Base-by-base conservation (phyloP, 2,797 vertebrate species). In the Pantherophis alleghaniensis region DNA sequence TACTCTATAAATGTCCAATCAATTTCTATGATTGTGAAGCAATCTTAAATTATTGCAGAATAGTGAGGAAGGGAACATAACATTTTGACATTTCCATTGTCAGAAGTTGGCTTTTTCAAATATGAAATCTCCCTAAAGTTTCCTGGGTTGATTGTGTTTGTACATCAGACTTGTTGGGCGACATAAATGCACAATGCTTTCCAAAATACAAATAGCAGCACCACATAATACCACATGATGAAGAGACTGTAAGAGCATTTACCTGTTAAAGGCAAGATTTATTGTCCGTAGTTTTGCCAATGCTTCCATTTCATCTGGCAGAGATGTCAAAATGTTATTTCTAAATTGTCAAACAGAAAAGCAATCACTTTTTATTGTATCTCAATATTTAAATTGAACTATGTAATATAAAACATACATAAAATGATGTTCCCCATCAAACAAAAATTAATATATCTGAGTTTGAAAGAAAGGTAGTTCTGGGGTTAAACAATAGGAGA, bases 181-280 rank as follows among this genome's bases (percentile, higher is more conserved):
- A 92, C 59, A 55, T 57, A 66, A 87, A 87, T 16, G 12, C 26
- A 83, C 11, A 83, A 89, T 59, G 26, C 3, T 28, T 28, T 63
- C 57, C 42, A 42, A 37, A 42, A 66, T 28, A 24, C 53, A 86
- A 90, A 59, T 18, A 61, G 10, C 14, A 88, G 14, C 53, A 3
- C 28, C 26, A 10, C 2, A 12, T 53, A 51, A 87, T 26, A 59
- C 1, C 10, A 53, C 26, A 53, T 88, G 24, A 26, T 20, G 14
- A 92, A 66, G 74, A 91, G 12, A 47, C 6, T 11, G 0, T 24
- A 4, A 2, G 26, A 16, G 7, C 57, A 94, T 95, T 97, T 96
- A 99, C 99, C 98, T 98, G 97, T 99, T 99, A 95, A 97, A 99
- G 60, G 97, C 98, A 87, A 99, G 98, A 93, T 98, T 98, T 91